Evolutionary conservation across 1,140 invertebrate species (phyloP), one percentile per base, ranked within the genome.

Genomic region (Drosophila repleta): DNA sequence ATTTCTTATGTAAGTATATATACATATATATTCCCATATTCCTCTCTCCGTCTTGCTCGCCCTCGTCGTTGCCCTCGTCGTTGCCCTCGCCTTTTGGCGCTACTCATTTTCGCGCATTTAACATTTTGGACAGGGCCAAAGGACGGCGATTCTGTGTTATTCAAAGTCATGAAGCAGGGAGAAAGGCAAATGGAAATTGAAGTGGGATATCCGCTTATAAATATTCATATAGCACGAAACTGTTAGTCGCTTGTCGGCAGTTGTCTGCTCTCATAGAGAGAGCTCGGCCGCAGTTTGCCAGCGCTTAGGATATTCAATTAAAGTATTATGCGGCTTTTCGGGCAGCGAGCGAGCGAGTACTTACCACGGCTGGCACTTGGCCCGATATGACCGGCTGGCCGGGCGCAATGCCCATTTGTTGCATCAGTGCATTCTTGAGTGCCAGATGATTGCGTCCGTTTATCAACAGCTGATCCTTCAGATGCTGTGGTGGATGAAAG

Each of bases 391-490:
- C 94, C 53, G 95, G 94, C 93, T 98, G 97, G 89, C 96, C 96
- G 71, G 96, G 96, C 81, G 96, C 95, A 74, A 98, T 94, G 78
- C 97, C 97, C 96, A 98, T 97, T 93, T 98, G 97, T 94, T 98
- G 97, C 95, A 98, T 97, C 76, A 98, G 94, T 66, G 97, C 97
- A 93, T 98, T 98, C 93, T 99, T 99, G 92, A 99, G 93, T 74
- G 98, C 98, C 93, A 99, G 94, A 94, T 99, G 99, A 94, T 99
- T 99, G 89, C 98, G 95, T 66, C 99, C 99, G 94, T 99, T 99
- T 94, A 99, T 99, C 92, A 99, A 94, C 91, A 99, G 94, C 94
- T 99, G 99, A 94, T 99, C 99, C 94, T 99, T 99, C 77, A 99
- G 94, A 93, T 99, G 99, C 92, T 99, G 98, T 76, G 99, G 99